Conservation (phyloP, 2,888 invertebrate species). For the Drosophila subquinaria region DNA sequence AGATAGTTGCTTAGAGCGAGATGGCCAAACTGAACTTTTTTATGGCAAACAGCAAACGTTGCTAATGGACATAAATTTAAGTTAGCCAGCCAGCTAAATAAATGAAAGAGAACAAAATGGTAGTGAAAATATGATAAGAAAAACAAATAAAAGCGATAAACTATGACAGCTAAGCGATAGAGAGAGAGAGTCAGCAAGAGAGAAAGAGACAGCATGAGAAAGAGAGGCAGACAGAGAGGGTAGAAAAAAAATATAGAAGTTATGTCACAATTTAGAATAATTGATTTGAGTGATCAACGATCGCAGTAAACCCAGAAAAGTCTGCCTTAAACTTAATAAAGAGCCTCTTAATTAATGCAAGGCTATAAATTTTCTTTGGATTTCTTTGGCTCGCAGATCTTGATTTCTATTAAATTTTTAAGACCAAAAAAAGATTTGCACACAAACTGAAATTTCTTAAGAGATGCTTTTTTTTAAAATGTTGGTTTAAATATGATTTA, state of each 20-base stretch:
- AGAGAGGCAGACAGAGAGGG: neutral
- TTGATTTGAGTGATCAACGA: constrained; percentile 1
- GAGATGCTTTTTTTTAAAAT: too few relatives aligned
- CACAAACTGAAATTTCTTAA: too few relatives aligned
- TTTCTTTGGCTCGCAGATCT: too few relatives aligned
- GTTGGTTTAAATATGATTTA: too few relatives aligned
- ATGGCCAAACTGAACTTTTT: constrained; percentile 20
- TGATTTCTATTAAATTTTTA: too few relatives aligned
- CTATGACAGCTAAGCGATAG: neutral
- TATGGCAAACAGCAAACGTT: constrained; percentile 53
- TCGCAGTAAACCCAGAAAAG: neutral
- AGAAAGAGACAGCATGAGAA: neutral
- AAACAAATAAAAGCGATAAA: constrained; percentile 9
- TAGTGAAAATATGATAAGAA: constrained; percentile 24
- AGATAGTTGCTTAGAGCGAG: constrained; percentile 10
- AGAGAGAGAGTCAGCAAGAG: neutral
- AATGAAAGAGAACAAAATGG: constrained; percentile 13
- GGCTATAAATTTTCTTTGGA: too few relatives aligned
- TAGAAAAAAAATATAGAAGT: neutral
- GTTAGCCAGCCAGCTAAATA: constrained; percentile 36
- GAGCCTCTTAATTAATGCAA: too few relatives aligned
- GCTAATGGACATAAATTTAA: constrained; percentile 60
- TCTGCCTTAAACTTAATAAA: too few relatives aligned
- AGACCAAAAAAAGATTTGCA: too few relatives aligned
- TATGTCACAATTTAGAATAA: neutral